Conservation (phyloP, 2,888 invertebrate species). For the Drosophila aldrichi region DNA sequence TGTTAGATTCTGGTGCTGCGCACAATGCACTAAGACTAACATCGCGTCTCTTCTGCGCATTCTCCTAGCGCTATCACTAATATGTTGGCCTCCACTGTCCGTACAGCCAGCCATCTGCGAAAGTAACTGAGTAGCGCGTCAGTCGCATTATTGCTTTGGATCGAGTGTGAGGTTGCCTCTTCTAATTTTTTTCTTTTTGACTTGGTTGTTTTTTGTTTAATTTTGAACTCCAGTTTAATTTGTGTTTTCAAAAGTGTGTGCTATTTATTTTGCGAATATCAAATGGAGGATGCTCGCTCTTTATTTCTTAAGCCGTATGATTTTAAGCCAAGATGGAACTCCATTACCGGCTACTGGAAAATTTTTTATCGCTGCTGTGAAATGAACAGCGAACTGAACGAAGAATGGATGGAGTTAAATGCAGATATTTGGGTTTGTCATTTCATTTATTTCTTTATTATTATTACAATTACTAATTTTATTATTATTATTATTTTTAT, state of each 20-base stretch:
- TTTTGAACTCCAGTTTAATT: conserved; percentile 1
- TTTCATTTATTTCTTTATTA: conserved; percentile 19
- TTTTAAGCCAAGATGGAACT: neutral
- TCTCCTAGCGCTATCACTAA: neutral
- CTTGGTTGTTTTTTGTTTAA: neutral
- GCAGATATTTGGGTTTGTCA: conserved; percentile 84
- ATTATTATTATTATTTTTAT: conserved; percentile 13
- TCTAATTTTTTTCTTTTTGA: no score
- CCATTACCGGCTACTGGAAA: conserved; percentile 66
- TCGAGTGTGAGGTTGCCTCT: neutral
- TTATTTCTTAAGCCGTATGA: conserved; percentile 8
- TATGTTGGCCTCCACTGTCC: neutral
- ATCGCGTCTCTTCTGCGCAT: no score
- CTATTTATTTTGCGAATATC: neutral
- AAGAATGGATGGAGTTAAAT: conserved; percentile 81
- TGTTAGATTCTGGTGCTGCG: no score
- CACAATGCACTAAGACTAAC: no score
- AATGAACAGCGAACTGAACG: conserved; percentile 79
- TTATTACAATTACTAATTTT: conserved; percentile 8
- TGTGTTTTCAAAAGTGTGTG: conserved; percentile 2
- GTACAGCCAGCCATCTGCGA: no score
- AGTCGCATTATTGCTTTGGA: neutral
- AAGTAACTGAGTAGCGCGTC: neutral
- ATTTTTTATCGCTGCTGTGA: conserved; percentile 75
- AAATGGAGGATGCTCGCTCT: conserved; percentile 43